phyloP scores from a whole-genome alignment of 2,113 vertebrate species.

The Otolemur garnettii region DNA sequence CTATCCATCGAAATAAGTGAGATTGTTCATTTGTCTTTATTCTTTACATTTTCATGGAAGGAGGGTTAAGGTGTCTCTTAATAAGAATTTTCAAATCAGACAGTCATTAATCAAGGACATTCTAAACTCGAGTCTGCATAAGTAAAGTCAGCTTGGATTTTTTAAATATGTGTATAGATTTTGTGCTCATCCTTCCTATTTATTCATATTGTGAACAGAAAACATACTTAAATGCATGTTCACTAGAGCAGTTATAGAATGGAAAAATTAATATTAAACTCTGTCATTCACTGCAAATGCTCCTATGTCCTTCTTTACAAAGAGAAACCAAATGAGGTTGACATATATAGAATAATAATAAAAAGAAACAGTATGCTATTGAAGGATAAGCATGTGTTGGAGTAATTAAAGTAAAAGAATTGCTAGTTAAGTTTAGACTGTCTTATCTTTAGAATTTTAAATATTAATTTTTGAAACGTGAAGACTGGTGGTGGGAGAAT shows the following conservation, averaged over 20 bases:
- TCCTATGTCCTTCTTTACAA: not conserved
- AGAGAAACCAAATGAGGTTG: conserved; percentile 18
- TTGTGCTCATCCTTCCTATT: not conserved
- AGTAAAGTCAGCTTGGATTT: not conserved
- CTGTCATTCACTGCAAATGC: not conserved
- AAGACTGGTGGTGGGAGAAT: not conserved
- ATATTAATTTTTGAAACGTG: not conserved
- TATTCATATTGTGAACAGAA: not conserved
- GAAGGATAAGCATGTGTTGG: not conserved
- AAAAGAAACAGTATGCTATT: not conserved
- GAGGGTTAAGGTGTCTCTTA: not conserved
- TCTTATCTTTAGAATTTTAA: conserved; percentile 44
- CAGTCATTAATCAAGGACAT: not conserved
- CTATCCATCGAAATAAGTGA: not conserved
- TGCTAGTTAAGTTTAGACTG: not conserved
- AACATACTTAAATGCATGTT: not conserved
- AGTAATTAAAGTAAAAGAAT: conserved; percentile 26
- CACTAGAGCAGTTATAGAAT: not conserved
- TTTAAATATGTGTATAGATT: not conserved
- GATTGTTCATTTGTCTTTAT: not conserved
- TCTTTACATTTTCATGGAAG: not conserved
- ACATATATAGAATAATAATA: conserved; percentile 38
- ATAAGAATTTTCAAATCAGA: not conserved
- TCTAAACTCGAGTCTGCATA: not conserved
- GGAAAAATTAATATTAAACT: conserved; percentile 7